These are phyloP conservation scores for Lontra canadensis DNA, from an alignment of 2,113 vertebrate species.

Conservation along the genomic window DNA sequence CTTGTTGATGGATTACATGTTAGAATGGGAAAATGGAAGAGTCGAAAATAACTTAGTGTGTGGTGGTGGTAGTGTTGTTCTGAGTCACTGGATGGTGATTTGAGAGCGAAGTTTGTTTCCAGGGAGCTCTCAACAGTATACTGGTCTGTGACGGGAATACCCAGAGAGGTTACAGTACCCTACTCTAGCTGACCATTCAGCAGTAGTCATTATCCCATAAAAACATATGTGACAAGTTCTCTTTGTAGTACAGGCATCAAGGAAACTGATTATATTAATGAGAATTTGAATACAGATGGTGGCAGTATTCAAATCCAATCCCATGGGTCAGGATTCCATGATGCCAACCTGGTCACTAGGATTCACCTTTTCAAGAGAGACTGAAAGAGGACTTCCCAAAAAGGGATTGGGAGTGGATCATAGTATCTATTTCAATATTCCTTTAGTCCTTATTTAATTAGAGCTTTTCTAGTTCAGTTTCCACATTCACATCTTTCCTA, in stretches of 20 bases:
- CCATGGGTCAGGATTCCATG: neutral
- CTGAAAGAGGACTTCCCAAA: neutral
- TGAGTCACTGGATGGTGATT: neutral
- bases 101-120: neutral
- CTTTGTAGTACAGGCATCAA: neutral
- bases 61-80: neutral
- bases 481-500: neutral
- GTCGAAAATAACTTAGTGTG: neutral
- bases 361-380: neutral
- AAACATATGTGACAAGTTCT: neutral
- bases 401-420: neutral
- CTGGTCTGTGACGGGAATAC: neutral
- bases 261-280: neutral
- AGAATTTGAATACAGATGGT: neutral
- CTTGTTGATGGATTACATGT: neutral
- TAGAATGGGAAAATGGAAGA: neutral
- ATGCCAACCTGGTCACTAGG: neutral
- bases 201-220: neutral
- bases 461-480: neutral
- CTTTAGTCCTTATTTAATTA: neutral
- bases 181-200: neutral
- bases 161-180: neutral
- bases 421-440: neutral
- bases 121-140: neutral
- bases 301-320: neutral